Base-by-base conservation (phyloP, 2,113 vertebrate species). In the Talpa occidentalis region DNA sequence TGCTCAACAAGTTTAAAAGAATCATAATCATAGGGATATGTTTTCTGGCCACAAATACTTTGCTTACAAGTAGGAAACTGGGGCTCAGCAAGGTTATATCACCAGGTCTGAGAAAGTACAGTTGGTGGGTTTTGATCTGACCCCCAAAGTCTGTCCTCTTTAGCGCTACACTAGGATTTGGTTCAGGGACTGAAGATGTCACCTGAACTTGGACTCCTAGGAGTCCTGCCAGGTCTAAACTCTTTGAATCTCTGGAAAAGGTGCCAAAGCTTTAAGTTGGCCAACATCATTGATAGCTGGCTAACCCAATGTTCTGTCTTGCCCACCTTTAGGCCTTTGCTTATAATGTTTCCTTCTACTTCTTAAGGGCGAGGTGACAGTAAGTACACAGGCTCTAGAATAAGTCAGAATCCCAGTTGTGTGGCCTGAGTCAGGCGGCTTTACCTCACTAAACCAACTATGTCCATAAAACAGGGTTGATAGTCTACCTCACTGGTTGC, bases 171-270 rank as follows among this genome's bases (percentile, higher is more conserved):
- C 37, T 35, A 60, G 88, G 28, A 16, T 59, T 87, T 80, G 56
- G 42, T 42, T 87, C 67, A 30, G 44, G n/a, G 21, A n/a, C 67
- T 81, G 56, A 32, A 64, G 6, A 56, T 59, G 59, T 60, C 76
- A 81, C 74, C 76, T n/a, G 37, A 73, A 73, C 26, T 66, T 26
- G 74, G 69, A 26, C 56, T 56, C 26, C 7, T 22, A 28, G 49
- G 56, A 56, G 59, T 56, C 37, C 49, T 91, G 74, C 32, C 88
- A 67, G 32, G 6, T 74, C 26, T 40, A 47, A 91, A 78, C 54
- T 84, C 78, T 79, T 47, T 54, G 70, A 64, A 70, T 88, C 52
- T 88, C 62, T 56, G 72, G 94, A 78, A 83, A 95, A 78, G 22
- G 6, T 54, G 70, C 69, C 70, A 62, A 83, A 83, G 54, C 12